These are phyloP conservation scores for Vanessa atalanta DNA, from an alignment of 1,140 invertebrate species.

Conservation along the genomic window DNA sequence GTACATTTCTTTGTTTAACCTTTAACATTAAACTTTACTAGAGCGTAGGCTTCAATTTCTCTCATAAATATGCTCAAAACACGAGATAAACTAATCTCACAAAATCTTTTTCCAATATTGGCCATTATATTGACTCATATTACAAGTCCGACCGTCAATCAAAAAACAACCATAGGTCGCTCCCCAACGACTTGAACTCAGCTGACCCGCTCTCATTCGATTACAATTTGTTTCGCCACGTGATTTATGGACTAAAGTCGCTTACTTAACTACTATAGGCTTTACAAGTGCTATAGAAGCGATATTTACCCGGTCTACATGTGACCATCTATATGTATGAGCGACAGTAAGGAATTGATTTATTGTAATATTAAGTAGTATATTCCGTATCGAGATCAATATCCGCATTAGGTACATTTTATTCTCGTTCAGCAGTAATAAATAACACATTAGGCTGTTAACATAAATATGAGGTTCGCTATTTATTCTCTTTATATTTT, in stretches of 20 bases:
- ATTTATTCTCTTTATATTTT: too few species aligned
- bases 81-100: conserved; percentile 26
- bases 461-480: not conserved
- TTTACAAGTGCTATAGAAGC: conserved; percentile 23
- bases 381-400: not conserved
- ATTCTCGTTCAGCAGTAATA: not conserved
- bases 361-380: not conserved
- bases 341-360: conserved; percentile 1
- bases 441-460: not conserved
- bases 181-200: conserved; percentile 21
- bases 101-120: conserved; percentile 33
- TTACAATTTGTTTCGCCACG: conserved; percentile 58
- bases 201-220: conserved; percentile 51
- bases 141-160: conserved; percentile 21
- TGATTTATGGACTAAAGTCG: conserved; percentile 51
- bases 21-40: conserved; percentile 13
- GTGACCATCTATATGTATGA: conserved; percentile 11
- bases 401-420: not conserved
- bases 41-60: not conserved
- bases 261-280: conserved; percentile 31
- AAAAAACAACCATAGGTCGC: conserved; percentile 31
- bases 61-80: conserved; percentile 17
- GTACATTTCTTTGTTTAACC: conserved; percentile 13
- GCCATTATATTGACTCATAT: conserved; percentile 26
- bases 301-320: conserved; percentile 14